Conservation (phyloP, 2,797 vertebrate genomes). For the Pseudochirops corinnae region DNA sequence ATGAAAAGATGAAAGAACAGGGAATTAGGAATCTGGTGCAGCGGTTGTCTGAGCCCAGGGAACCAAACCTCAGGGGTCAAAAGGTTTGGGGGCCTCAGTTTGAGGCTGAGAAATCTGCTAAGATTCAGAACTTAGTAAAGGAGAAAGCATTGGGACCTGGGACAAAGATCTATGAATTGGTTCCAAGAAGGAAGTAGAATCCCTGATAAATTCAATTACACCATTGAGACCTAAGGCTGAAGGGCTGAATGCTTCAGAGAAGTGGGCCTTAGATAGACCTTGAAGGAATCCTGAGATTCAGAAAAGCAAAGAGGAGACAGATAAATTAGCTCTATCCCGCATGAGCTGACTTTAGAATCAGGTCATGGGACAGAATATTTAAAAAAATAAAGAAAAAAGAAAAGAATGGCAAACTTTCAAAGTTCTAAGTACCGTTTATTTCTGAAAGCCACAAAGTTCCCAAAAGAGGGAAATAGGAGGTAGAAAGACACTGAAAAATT, state of each 20-base stretch:
- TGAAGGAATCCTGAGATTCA: not conserved
- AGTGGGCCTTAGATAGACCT: not conserved
- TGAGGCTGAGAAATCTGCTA: not conserved
- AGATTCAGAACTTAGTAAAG: not conserved
- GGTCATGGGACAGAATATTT: not conserved
- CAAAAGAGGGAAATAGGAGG: constrained; percentile 32
- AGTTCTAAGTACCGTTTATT: constrained; percentile 28
- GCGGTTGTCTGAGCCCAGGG: not conserved
- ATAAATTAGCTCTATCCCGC: not conserved
- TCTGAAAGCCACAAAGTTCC: constrained; percentile 55
- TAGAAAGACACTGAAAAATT: constrained; percentile 22
- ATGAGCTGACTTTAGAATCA: not conserved
- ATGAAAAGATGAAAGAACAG: not conserved
- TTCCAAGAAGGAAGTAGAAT: not conserved
- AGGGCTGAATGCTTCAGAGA: not conserved
- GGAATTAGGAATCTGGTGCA: not conserved
- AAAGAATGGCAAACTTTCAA: constrained; percentile 39
- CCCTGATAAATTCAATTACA: not conserved
- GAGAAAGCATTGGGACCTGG: not conserved
- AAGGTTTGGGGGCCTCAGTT: not conserved
- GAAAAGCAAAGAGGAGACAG: not conserved
- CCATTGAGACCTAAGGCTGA: not conserved
- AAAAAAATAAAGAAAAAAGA: constrained; percentile 11
- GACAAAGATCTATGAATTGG: not conserved
- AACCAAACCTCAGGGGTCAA: not conserved